Evolutionary conservation across 2,797 vertebrate genomes (phyloP), one percentile per base, ranked within the genome.

Genomic region (Pelobates cultripes): DNA sequence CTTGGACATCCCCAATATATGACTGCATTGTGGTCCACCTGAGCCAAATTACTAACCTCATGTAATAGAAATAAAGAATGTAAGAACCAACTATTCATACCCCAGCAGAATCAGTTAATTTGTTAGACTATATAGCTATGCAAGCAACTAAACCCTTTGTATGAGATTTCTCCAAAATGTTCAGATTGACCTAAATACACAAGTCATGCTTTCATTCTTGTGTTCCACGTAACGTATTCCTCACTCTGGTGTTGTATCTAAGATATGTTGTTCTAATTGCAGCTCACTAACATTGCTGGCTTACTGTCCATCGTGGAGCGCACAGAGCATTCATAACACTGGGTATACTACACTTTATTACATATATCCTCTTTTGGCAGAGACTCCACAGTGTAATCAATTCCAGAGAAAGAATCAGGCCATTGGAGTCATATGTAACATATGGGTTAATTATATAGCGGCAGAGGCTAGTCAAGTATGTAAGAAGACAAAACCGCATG

Each of bases 371-470:
- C 41, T 43, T 42, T 28, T 73, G 61, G 71, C 77, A 79, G 55
- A 41, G 42, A 57, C 64, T 79, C 67, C 80, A 71, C 69, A 53
- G 57, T 15, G 68, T 77, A 82, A 82, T 82, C 60, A 53, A 77
- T 77, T 82, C 74, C 43, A 57, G 14, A 71, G 80, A 77, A 71
- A 77, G 74, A 77, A 82, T 82, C 73, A 82, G 74, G 80, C 71
- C 69, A 68, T 67, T 14, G 69, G 68, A 82, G 74, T 82, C 74
- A 82, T 66, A 61, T 74, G 61, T 77, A 70, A 77, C 70, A 82
- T 82, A 66, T 72, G 69, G 74, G 74, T 82, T 82, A 72, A 82
- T 81, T 74, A 76, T 72, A 68, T 63, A 55, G 57, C 67, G 77
- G 44, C 74, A 77, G 45, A 72, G 68, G 41, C 45, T 72, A 61